Base-by-base conservation (phyloP, 1,140 invertebrate genomes). In the Tetramorium parvispinum region DNA sequence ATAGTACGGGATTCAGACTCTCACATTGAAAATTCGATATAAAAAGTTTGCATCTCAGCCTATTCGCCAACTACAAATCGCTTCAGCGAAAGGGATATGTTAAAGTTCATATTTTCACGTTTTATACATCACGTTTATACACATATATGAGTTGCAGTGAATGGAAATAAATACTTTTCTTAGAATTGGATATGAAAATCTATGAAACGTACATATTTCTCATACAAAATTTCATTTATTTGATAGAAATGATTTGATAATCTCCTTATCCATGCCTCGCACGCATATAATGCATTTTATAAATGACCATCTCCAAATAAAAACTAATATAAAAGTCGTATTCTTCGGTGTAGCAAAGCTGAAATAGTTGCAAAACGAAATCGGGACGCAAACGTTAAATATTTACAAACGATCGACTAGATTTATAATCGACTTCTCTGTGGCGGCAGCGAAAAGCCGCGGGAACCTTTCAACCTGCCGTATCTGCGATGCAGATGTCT, bases 391-490 rank as follows among this genome's bases (percentile, higher is more conserved):
- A 32, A 46, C 16, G 13, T 70, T 57, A 70, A 83, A 75, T 83
- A 73, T 75, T 83, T 75, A 83, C 71, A 83, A 73, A 73, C 43
- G n/a, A 83, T 83, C 79, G 27, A 83, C 21, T 18, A 27, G 13
- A 11, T 75, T 73, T 57, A 83, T 73, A 59, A 70, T 81, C 32
- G 7, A 55, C 46, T 16, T 21, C 16, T 21, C 79, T 18, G 79
- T 32, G 68, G 53, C 24, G 24, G 32, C 40, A 11, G 5, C n/a
- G n/a, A 55, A 59, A 75, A 83, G 68, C 68, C 27, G 27, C 53
- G 53, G 13, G 43, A 10, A 27, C 11, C 51, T 63, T 83, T 83
- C 37, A 49, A 73, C 18, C 18, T 51, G 32, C 1, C 55, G 65
- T 46, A 63, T 81, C 43, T 75, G 70, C 68, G 70, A 70, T 61